phyloP scores from a whole-genome alignment of 2,888 invertebrate genomes.

The Sminthurides aquaticus region DNA sequence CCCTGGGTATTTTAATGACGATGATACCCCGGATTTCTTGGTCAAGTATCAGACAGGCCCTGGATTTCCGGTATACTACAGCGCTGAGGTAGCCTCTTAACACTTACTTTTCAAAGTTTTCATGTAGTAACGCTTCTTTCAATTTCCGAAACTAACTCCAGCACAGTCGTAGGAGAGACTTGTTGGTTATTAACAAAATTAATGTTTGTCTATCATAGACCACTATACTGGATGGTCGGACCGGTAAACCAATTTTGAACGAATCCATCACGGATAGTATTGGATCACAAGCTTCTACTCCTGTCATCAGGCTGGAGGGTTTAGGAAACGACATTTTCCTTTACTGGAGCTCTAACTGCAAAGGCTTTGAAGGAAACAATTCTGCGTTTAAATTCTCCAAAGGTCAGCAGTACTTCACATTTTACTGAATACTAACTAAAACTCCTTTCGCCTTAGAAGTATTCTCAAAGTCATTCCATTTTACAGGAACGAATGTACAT shows the following conservation, averaged over 20 bases:
- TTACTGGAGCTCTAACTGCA: conserved; percentile 67
- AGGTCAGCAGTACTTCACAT: conserved; percentile 43
- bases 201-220: conserved; percentile 49
- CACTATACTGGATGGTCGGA: conserved; percentile 57
- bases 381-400: conserved; percentile 48
- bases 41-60: conserved; percentile 63
- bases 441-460: not conserved
- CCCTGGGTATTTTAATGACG: conserved; percentile 69
- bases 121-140: no score
- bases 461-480: conserved; percentile 5
- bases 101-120: no score
- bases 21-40: conserved; percentile 68
- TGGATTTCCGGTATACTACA: conserved; percentile 66
- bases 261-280: conserved; percentile 56
- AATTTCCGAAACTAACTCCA: no score
- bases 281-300: conserved; percentile 56
- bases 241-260: conserved; percentile 55
- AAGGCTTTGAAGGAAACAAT: conserved; percentile 48
- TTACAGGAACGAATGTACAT: conserved; percentile 49
- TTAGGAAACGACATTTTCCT: conserved; percentile 68
- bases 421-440: conserved; percentile 5
- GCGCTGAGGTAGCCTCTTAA: conserved; percentile 54
- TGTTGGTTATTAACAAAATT: no score
- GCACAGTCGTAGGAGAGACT: no score
- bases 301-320: conserved; percentile 55